phyloP scores from a whole-genome alignment of 1,140 invertebrate species.

The Acyrthosiphon pisum region DNA sequence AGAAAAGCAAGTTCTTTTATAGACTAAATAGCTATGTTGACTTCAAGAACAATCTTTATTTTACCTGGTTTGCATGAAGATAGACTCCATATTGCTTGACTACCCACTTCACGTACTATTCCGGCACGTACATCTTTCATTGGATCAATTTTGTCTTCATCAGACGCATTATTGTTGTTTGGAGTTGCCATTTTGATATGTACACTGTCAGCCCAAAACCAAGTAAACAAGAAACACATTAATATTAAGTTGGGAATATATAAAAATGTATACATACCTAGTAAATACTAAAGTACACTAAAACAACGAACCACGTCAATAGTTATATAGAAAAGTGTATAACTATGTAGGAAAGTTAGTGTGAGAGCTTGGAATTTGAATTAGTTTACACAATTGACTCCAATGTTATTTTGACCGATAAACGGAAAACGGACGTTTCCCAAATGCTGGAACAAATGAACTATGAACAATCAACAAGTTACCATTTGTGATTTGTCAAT shows the following conservation, averaged over 20 bases:
- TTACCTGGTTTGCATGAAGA: conserved; percentile 96
- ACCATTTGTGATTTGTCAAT: no score
- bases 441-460: not conserved
- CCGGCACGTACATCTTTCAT: conserved; percentile 76
- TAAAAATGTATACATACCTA: not conserved
- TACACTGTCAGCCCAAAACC: not conserved
- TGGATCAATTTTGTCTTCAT: conserved; percentile 66
- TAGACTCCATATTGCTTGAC: conserved; percentile 96
- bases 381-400: not conserved
- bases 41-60: not conserved
- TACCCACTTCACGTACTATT: conserved; percentile 90
- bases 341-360: no score
- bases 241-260: not conserved
- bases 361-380: no score
- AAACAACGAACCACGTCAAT: not conserved
- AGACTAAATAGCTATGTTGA: not conserved
- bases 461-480: no score
- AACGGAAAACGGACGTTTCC: not conserved
- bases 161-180: conserved; percentile 46
- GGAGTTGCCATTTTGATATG: conserved; percentile 33
- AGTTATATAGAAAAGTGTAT: not conserved
- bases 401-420: no score
- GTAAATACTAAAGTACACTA: not conserved
- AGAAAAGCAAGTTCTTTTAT: not conserved
- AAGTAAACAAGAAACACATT: not conserved